A percentile compares a stretch with the other conserved stretches of the same genome.
Conservation (phyloP, 2,113 vertebrate genomes). For the Antigone vipio region DNA sequence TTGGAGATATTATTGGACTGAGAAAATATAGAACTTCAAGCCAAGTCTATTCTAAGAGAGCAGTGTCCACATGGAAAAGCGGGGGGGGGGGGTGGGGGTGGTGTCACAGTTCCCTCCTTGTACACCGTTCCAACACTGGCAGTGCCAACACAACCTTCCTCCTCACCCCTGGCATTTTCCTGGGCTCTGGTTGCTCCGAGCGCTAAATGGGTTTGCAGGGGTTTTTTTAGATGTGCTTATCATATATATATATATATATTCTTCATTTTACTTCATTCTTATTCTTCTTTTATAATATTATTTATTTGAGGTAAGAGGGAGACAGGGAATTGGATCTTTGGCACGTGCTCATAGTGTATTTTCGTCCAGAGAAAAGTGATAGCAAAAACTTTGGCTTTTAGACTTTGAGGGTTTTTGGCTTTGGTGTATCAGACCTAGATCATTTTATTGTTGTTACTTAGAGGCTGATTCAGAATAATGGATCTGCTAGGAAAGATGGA, state of each 20-base stretch:
- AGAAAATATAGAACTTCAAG: neutral
- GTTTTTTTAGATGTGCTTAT: neutral
- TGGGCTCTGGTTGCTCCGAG: neutral
- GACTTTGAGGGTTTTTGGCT: neutral
- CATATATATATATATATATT: neutral
- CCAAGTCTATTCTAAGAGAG: neutral
- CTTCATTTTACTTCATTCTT: neutral
- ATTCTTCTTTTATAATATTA: neutral
- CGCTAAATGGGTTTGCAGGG: neutral
- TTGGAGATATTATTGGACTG: neutral
- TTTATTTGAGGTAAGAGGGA: neutral
- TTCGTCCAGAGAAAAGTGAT: neutral
- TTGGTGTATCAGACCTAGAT: neutral
- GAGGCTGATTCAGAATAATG: neutral
- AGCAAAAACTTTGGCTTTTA: neutral
- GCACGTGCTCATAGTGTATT: neutral
- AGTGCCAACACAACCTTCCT: neutral
- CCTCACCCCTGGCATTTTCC: neutral
- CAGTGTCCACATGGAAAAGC: neutral
- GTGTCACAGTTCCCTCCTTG: neutral
- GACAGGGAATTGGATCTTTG: neutral
- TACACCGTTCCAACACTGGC: neutral
- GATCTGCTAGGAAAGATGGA: neutral
- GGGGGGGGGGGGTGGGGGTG: too few relatives aligned
- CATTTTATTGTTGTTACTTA: neutral